Base-by-base conservation (phyloP, 23 tunicate species). In the Ascidia mentula region DNA sequence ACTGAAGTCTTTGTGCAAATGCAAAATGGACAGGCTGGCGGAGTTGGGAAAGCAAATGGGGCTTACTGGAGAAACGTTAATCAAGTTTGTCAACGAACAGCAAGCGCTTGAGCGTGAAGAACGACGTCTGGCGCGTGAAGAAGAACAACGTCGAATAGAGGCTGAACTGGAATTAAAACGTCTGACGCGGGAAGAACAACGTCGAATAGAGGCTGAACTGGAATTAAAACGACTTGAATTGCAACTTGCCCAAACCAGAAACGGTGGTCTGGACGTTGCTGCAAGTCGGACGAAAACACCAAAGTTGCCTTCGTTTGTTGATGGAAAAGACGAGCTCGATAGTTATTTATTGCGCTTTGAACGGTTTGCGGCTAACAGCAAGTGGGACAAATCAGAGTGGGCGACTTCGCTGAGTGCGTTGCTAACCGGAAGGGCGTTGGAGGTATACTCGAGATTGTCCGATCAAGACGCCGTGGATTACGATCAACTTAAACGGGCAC, bases 391-490 rank as follows among this genome's bases (percentile, higher is more conserved):
- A 35, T 18, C 40, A 12, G 77, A 73, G 12, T 73, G 77, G 77
- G 46, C 79, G 46, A 75, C 59, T 3, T 33, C 53, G 18, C 79
- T 75, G 5, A 40, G 79, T 38, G 79, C 79, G 28, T 40, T 75
- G 79, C 37, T 75, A 35, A 75, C 79, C 22, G 79, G 79, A 1
- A 33, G 79, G 30, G 59, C 79, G 7, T 18, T 75, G 12, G 79
- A 75, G 36, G 53, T 75, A 2, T 75, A 75, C 59, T 38, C 59
- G 20, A 38, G 79, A 7, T 22, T 75, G 13, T 73, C 77, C 13
- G 77, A 73, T 12, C 15, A 26, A 8, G 40, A 34, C 24, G 77
- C 77, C 12, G 40, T 73, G 24, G 77, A 73, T 73, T 73, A 73
- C 22, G 77, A 73, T 7, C 24, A 18, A 17, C 32, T 73, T 40